Evolutionary conservation across 2,797 vertebrate species (phyloP), one percentile per base, ranked within the genome.

Genomic region (Poeciliopsis paucimaculata): DNA sequence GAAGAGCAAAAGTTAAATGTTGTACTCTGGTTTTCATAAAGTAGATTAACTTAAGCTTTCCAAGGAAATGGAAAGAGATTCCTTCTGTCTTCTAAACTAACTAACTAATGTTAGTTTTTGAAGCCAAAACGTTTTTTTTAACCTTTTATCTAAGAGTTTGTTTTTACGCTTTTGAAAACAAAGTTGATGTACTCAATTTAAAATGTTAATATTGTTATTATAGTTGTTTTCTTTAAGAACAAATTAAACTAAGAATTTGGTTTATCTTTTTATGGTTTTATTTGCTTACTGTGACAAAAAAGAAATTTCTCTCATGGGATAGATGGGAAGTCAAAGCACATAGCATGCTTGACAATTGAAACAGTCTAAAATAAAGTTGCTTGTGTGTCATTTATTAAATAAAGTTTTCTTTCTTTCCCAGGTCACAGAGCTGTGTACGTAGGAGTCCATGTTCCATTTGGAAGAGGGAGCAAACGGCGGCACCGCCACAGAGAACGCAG

Each of bases 361-460:
- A 62, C 20, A 23, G 36, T 20, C 18, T 9, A 68, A 12, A 13
- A 70, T 23, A 43, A 41, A 70, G 20, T 70, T 41, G 57, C 12
- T 71, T 45, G 1, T 71, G 26, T n/a, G 41, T 71, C 23, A 23
- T 41, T 70, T 43, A 6, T 26, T 70, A 26, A 41, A 70, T 28
- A 51, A 72, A 13, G 2, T 51, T 26, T 3, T 12, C 20, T 82
- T 73, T 75, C 36, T 46, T 84, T 81, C 76, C 28, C 87, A 99
- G 98, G 97, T 87, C 98, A 99, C 93, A 96, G 97, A 95, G 98
- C 98, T 57, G 97, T 99, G 28, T 99, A 98, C 60, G 97, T 99
- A 60, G 98, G 98, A 9, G 97, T 99, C 86, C 98, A 99, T 0
- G 97, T 99, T 47, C 98, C 98, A 0, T 94, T 98, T 73, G 97